phyloP scores from a whole-genome alignment of 2,888 invertebrate genomes.

The Cheiracanthium punctorium region DNA sequence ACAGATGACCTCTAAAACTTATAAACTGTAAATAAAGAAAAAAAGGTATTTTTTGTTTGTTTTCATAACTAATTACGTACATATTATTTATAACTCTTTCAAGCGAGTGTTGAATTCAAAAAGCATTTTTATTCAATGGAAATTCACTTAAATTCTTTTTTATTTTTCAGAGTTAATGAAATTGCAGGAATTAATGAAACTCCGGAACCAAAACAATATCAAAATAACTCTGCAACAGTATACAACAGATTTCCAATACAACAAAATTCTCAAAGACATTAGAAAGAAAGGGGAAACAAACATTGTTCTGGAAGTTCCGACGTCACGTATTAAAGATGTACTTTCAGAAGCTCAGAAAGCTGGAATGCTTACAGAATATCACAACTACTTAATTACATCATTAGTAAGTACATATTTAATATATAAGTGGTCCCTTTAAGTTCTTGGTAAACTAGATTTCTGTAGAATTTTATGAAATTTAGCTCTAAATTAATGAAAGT shows the following conservation, averaged over 20 bases:
- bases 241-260: constrained; percentile 62
- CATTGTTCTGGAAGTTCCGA: constrained; percentile 90
- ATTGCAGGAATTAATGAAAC: constrained; percentile 64
- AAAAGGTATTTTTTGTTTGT: too few species aligned
- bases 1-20: too few species aligned
- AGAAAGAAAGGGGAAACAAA: constrained; percentile 93
- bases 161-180: constrained; percentile 56
- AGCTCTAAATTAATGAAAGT: too few species aligned
- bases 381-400: constrained; percentile 93
- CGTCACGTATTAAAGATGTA: constrained; percentile 88
- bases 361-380: constrained; percentile 96
- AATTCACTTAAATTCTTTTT: too few species aligned
- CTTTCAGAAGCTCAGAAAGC: constrained; percentile 93
- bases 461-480: too few species aligned
- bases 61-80: too few species aligned
- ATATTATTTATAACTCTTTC: too few species aligned
- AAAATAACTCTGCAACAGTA: constrained; percentile 66
- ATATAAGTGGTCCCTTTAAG: too few species aligned
- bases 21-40: too few species aligned
- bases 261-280: constrained; percentile 85
- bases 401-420: constrained; percentile 81
- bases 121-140: too few species aligned
- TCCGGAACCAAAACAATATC: constrained; percentile 50
- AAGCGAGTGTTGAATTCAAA: too few species aligned
- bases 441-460: too few species aligned